These are phyloP conservation scores for Anguilla marmorata DNA, from an alignment of 2,797 vertebrate species.

Conservation along the genomic window DNA sequence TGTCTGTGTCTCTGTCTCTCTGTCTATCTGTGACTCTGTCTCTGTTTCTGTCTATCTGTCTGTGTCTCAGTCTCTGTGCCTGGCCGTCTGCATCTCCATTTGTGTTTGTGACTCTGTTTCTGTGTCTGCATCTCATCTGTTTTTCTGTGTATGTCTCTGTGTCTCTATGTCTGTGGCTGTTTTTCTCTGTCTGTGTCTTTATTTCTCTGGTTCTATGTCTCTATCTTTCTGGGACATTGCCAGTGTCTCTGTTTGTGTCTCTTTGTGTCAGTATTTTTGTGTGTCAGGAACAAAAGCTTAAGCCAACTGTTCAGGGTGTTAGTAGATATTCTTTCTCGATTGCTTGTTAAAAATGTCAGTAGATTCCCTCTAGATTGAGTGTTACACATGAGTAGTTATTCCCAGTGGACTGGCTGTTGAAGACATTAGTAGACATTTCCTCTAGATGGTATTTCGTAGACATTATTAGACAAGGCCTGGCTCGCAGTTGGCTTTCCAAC, in stretches of 20 bases:
- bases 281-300: not conserved
- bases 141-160: not conserved
- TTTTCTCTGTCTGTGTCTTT: too few relatives aligned
- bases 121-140: too few relatives aligned
- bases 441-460: not conserved
- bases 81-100: too few relatives aligned
- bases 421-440: not conserved
- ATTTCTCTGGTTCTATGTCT: not conserved
- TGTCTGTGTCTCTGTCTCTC: too few relatives aligned
- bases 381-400: not conserved
- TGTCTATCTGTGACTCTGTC: too few relatives aligned
- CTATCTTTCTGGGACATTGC: not conserved
- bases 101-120: too few relatives aligned
- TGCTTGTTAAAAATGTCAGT: not conserved
- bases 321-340: not conserved
- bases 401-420: not conserved
- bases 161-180: too few relatives aligned
- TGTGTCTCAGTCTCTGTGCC: too few relatives aligned
- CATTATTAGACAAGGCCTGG: not conserved
- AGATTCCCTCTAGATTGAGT: not conserved
- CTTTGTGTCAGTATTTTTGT: not conserved
- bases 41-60: not conserved
- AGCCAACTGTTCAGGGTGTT: not conserved
- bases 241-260: not conserved
- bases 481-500: too few relatives aligned